Conservation (phyloP, 2,888 invertebrate species). For the Hirtodrosophila cameraria region DNA sequence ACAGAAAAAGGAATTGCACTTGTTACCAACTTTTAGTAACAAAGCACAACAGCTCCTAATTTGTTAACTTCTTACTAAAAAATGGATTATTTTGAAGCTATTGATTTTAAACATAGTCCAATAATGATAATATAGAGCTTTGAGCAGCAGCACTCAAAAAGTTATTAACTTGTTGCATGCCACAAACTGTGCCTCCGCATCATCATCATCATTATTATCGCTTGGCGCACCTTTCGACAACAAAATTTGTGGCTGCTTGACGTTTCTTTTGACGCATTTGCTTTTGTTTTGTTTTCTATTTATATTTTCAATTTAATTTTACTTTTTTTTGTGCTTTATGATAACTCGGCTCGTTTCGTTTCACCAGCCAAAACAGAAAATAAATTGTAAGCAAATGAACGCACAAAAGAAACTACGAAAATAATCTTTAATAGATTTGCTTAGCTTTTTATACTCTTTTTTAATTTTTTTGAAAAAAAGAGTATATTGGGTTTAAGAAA, state of each 20-base stretch:
- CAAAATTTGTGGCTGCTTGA: conserved; percentile 31
- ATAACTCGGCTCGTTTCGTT: conserved; percentile 59
- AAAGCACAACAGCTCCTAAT: too few relatives aligned
- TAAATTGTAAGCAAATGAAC: conserved; percentile 79
- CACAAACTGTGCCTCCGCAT: not conserved
- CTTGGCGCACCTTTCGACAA: conserved; percentile 35
- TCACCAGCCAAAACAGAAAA: conserved; percentile 70
- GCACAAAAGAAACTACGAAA: conserved; percentile 79
- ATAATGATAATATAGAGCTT: too few relatives aligned
- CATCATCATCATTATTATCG: conserved; percentile 20
- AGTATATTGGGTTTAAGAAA: too few relatives aligned
- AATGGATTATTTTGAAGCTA: too few relatives aligned
- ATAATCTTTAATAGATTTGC: conserved; percentile 76
- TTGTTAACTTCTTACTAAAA: too few relatives aligned
- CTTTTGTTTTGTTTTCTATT: conserved; percentile 61
- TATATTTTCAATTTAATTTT: conserved; percentile 58
- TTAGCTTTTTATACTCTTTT: conserved; percentile 22
- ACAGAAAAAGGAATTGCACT: too few relatives aligned
- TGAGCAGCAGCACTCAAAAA: not conserved
- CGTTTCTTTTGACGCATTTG: conserved; percentile 54
- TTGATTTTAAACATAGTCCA: too few relatives aligned
- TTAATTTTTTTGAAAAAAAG: too few relatives aligned
- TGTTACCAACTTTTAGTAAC: too few relatives aligned
- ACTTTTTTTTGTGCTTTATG: conserved; percentile 52
- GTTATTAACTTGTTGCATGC: conserved; percentile 24